Evolutionary conservation across 2,113 vertebrate species (phyloP), one percentile per base, ranked within the genome.

Genomic region (Fukomys damarensis): DNA sequence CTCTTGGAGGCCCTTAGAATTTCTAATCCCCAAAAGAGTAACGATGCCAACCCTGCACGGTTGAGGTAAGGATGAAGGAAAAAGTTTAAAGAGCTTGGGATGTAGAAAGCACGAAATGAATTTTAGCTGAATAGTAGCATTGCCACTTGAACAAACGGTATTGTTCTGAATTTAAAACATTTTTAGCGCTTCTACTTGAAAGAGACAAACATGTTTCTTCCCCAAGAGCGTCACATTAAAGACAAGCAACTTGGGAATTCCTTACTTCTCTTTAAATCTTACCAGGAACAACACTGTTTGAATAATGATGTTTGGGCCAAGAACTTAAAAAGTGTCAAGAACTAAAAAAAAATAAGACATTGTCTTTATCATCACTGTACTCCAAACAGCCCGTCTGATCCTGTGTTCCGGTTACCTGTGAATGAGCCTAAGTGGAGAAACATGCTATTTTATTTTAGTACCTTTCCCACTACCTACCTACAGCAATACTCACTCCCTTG

Each of bases 241-340:
- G 58, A 88, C 80, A 82, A 65, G 22, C 52, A 87, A 66, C 16
- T 54, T 58, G 49, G 56, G 12, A 56, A 84, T 20, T 89, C 68
- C 41, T 89, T 58, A 20, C 32, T 49, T 87, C 65, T 68, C 87
- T 76, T 63, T 91, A 52, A 96, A 30, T 82, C 58, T 65, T 56
- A 94, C 59, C 54, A 81, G 76, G 95, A 96, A 95, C 41, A 49
- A 85, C 63, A 87, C 68, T 90, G 85, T 30, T 94, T 85, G 74
- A 91, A 74, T 65, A 92, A 84, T n/a, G n/a, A n/a, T 35, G 30
- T 61, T 84, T 82, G 38, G n/a, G 59, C 61, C 49, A 86, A 89
- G 38, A 59, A 43, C 54, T 96, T 84, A 41, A 93, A 83, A 92
- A 85, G 0, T 3, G 24, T 38, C 35, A 26, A 63, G 70, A n/a